phyloP scores from a whole-genome alignment of 2,797 vertebrate species.

The Hemitrygon akajei region DNA sequence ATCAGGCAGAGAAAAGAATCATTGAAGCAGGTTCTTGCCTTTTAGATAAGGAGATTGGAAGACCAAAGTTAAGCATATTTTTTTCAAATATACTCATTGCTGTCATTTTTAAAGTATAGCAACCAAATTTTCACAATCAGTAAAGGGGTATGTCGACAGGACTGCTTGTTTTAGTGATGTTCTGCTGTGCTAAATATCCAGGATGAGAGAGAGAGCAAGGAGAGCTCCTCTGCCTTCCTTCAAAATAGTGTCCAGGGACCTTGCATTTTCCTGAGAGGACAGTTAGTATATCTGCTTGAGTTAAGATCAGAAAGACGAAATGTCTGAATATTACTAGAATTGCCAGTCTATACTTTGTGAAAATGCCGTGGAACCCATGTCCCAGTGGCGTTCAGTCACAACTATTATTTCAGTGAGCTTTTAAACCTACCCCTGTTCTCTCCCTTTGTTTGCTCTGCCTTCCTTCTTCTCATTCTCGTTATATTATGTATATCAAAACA shows the following conservation, averaged over 20 bases:
- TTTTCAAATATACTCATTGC: background rate
- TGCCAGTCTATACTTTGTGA: background rate
- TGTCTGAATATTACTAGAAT: background rate
- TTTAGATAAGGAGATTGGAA: background rate
- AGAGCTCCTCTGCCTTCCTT: background rate
- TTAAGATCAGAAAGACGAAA: background rate
- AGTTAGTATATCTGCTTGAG: background rate
- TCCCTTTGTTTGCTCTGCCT: background rate
- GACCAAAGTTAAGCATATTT: background rate
- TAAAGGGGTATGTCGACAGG: background rate
- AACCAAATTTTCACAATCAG: background rate
- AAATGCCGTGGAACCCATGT: background rate
- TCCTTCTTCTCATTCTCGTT: too few species aligned
- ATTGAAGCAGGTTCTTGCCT: background rate
- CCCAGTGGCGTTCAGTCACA: background rate
- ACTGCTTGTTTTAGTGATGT: background rate
- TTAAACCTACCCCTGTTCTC: background rate
- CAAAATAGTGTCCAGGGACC: background rate
- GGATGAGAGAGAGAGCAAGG: background rate
- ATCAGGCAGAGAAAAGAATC: background rate
- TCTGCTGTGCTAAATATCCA: background rate
- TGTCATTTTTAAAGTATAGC: background rate
- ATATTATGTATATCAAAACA: background rate
- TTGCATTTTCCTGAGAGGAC: background rate
- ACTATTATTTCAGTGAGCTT: background rate